Conservation (phyloP, 2,888 invertebrate genomes). For the Drosophila pseudotakahashii region DNA sequence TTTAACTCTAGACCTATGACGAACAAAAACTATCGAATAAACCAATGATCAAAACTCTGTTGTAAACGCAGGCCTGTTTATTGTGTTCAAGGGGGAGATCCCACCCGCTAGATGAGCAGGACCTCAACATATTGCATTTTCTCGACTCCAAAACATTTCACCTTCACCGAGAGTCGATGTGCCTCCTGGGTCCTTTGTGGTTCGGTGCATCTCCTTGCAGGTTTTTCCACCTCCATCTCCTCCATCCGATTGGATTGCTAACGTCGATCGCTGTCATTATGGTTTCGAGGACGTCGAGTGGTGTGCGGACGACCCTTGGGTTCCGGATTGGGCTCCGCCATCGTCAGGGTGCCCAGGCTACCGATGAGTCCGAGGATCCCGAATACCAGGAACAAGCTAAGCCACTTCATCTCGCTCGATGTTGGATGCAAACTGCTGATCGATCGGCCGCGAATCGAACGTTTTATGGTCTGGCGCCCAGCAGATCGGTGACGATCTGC, state of each 20-base stretch:
- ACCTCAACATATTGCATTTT: conserved; percentile 78
- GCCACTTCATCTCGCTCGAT: conserved; percentile 76
- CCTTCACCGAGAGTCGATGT: conserved; percentile 65
- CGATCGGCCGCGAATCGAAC: not conserved
- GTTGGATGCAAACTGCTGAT: conserved; percentile 48
- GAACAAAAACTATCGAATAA: conserved; percentile 61
- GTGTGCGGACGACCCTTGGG: conserved; percentile 81
- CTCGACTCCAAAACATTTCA: conserved; percentile 73
- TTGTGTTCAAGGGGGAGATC: conserved; percentile 21
- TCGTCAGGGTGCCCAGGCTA: conserved; percentile 66
- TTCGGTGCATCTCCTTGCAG: conserved; percentile 45
- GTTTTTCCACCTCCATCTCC: not conserved
- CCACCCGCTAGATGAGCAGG: conserved; percentile 59
- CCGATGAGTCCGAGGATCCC: conserved; percentile 79
- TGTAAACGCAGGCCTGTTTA: conserved; percentile 19
- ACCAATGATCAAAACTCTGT: conserved; percentile 59
- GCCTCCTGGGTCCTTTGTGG: conserved; percentile 36
- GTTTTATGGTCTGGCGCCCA: conserved; percentile 53
- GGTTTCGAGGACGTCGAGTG: conserved; percentile 74
- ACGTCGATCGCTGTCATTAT: conserved; percentile 69
- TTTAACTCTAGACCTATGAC: conserved; percentile 68
- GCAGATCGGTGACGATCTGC: conserved; percentile 5
- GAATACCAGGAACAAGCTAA: conserved; percentile 76
- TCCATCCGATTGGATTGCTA: conserved; percentile 56
- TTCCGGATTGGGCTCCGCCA: conserved; percentile 77